phyloP scores from a whole-genome alignment of 2,113 vertebrate species.

The Falcunculus frontatus region DNA sequence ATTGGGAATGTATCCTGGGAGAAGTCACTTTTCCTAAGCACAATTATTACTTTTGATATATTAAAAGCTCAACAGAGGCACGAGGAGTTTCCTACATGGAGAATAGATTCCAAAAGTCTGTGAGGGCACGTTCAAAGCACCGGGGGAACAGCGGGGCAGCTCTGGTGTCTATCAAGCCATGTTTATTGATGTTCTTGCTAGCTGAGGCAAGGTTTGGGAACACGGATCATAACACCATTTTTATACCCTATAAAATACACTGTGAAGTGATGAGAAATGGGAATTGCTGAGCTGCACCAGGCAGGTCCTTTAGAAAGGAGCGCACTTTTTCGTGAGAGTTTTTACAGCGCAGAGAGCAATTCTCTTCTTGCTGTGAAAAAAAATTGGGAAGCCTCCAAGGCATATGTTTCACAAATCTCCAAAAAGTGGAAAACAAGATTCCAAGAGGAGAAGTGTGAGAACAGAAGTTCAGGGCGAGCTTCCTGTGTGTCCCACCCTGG shows the following conservation, averaged over 20 bases:
- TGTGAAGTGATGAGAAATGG: slow-evolving; percentile 29
- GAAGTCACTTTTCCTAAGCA: neutral
- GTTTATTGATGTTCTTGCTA: slow-evolving; percentile 55
- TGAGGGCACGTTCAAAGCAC: neutral
- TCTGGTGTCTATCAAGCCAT: slow-evolving; percentile 44
- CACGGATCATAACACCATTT: slow-evolving; percentile 53
- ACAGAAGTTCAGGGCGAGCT: neutral
- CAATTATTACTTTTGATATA: neutral
- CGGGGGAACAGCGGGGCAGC: neutral
- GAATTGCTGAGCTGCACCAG: slow-evolving; percentile 29
- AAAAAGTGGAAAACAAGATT: slow-evolving; percentile 50
- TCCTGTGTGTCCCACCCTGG: neutral
- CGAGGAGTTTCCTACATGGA: neutral
- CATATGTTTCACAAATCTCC: slow-evolving; percentile 52
- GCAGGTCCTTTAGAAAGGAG: neutral
- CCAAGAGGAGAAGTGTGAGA: slow-evolving; percentile 29
- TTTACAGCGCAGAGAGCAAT: neutral
- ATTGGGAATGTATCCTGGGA: neutral
- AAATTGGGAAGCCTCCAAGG: slow-evolving; percentile 49
- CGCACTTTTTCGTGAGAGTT: neutral
- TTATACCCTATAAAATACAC: slow-evolving; percentile 59
- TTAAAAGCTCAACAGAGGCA: neutral
- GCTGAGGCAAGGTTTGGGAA: slow-evolving; percentile 51
- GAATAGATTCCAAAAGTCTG: neutral
- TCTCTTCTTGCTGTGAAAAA: slow-evolving; percentile 11